Conservation (phyloP, 2,888 invertebrate species). For the Cantharis flavilabris region DNA sequence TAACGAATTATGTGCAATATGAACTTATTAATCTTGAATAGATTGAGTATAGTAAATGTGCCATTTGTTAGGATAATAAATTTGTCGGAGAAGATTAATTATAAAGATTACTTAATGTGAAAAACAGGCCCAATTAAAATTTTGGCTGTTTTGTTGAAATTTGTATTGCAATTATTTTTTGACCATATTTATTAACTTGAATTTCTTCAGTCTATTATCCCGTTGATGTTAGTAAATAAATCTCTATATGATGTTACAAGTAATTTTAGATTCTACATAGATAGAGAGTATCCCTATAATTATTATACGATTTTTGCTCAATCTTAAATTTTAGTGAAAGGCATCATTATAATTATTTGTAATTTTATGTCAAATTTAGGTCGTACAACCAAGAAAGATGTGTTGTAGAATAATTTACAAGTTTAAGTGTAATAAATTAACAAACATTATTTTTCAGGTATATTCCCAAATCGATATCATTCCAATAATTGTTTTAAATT, state of each 20-base stretch:
- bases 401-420: background rate
- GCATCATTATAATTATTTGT: background rate
- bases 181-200: background rate
- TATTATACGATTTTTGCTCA: background rate
- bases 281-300: background rate
- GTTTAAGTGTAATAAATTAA: background rate
- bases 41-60: background rate
- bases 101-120: background rate
- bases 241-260: background rate
- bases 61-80: background rate
- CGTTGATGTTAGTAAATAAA: background rate
- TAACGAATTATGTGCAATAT: background rate
- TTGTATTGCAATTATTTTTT: background rate
- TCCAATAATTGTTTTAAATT: constrained; percentile 11
- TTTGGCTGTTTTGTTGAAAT: background rate
- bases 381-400: background rate
- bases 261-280: background rate
- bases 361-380: background rate
- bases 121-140: background rate
- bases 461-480: constrained; percentile 47
- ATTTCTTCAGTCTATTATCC: background rate
- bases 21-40: background rate
- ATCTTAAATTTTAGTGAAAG: background rate
- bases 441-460: constrained; percentile 44
- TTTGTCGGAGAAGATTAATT: background rate